Evolutionary conservation across 2,113 vertebrate genomes (phyloP).

Genomic region (Mastomys natalensis): DNA sequence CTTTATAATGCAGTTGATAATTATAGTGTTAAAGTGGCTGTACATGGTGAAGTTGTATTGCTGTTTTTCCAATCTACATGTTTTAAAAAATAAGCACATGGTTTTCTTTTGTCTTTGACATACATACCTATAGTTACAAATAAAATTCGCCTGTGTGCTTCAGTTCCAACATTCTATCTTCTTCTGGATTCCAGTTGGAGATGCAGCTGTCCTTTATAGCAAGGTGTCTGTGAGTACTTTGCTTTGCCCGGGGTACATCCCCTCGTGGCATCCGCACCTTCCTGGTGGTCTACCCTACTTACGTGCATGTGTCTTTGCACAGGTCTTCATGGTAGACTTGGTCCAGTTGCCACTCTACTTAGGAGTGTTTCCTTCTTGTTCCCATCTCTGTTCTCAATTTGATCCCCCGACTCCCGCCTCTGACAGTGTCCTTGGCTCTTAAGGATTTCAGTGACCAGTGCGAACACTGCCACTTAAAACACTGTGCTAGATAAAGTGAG

Average conservation of each 20-base stretch:
- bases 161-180: not conserved
- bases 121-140: not conserved
- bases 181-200: not conserved
- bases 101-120: not conserved
- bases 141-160: not conserved
- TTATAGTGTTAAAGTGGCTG: not conserved
- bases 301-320: not conserved
- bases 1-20: not conserved
- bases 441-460: not conserved
- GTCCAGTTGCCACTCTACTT: not conserved
- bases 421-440: not conserved
- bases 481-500: not conserved
- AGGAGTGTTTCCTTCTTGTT: conserved; percentile 28
- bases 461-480: not conserved
- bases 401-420: not conserved
- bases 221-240: not conserved
- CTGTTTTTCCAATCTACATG: not conserved
- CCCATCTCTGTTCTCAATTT: not conserved
- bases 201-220: not conserved
- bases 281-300: too few relatives aligned
- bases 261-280: too few relatives aligned
- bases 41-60: not conserved
- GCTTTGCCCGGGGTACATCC: not conserved
- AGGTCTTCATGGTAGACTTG: not conserved
- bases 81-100: not conserved